phyloP scores from a whole-genome alignment of 2,113 vertebrate species.

The Cygnus buccinator region DNA sequence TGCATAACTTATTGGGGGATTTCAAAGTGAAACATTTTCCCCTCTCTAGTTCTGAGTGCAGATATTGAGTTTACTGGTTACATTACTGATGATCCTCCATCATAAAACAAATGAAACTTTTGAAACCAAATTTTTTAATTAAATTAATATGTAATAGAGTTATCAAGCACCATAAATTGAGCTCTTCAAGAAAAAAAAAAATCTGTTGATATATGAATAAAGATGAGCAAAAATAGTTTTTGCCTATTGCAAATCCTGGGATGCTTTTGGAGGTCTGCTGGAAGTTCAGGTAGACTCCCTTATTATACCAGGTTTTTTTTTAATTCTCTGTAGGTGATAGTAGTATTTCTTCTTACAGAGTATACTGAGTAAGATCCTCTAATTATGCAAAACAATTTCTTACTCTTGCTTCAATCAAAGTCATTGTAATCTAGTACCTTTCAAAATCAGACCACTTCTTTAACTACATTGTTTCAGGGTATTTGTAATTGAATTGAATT shows the following conservation, averaged over 20 bases:
- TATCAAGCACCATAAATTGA: not conserved
- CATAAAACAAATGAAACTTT: not conserved
- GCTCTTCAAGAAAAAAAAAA: not conserved
- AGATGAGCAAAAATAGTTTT: not conserved
- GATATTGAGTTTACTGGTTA: not conserved
- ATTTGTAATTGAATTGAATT: not conserved
- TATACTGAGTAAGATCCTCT: not conserved
- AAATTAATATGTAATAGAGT: not conserved
- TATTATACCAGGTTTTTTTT: not conserved
- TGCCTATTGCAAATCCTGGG: not conserved
- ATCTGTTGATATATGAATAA: not conserved
- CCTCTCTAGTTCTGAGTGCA: not conserved
- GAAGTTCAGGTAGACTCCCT: not conserved
- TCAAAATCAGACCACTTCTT: not conserved
- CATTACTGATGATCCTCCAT: not conserved
- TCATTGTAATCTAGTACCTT: not conserved
- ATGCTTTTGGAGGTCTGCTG: not conserved
- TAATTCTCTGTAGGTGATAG: not conserved
- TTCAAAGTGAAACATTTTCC: not conserved
- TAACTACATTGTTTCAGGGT: not conserved
- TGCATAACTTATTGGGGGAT: not conserved
- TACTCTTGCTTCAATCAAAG: not conserved
- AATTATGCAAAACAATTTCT: not conserved
- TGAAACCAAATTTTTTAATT: not conserved
- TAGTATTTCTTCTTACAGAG: not conserved